A percentile compares a stretch with the other conserved stretches of the same genome.
Conservation (phyloP, 2,888 invertebrate genomes). For the Pycnomerus fuliginosus region DNA sequence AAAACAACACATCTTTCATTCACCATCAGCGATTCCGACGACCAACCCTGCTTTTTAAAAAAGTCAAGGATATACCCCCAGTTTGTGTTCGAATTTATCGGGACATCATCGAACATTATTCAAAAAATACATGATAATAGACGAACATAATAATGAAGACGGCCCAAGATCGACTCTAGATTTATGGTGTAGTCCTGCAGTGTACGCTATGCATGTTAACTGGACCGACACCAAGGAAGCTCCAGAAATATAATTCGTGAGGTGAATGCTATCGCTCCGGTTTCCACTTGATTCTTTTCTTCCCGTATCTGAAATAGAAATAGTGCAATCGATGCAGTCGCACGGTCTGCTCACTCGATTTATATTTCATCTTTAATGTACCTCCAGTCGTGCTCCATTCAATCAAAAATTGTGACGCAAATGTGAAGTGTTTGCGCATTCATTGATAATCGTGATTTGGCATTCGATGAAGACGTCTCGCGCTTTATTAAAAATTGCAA, state of each 20-base stretch:
- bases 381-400: too few species aligned
- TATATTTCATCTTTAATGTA: too few species aligned
- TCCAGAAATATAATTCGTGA: slow-evolving; percentile 19
- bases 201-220: slow-evolving; percentile 32
- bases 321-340: too few species aligned
- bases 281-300: too few species aligned
- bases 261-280: slow-evolving; percentile 13
- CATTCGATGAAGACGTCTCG: too few species aligned
- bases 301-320: too few species aligned
- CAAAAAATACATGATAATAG: slow-evolving; percentile 39
- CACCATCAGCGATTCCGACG: neutral
- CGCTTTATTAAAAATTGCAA: too few species aligned
- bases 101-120: slow-evolving; percentile 36
- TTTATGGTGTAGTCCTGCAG: slow-evolving; percentile 24
- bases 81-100: slow-evolving; percentile 10
- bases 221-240: slow-evolving; percentile 7
- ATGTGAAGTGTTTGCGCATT: too few species aligned
- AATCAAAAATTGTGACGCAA: too few species aligned
- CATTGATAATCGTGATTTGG: too few species aligned
- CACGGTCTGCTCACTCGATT: too few species aligned
- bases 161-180: slow-evolving; percentile 29
- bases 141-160: slow-evolving; percentile 39
- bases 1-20: slow-evolving; percentile 28
- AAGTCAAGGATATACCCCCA: neutral
- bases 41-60: too few species aligned